Conservation (phyloP, 1,140 invertebrate species). For the Schlechtendalia chinensis region DNA sequence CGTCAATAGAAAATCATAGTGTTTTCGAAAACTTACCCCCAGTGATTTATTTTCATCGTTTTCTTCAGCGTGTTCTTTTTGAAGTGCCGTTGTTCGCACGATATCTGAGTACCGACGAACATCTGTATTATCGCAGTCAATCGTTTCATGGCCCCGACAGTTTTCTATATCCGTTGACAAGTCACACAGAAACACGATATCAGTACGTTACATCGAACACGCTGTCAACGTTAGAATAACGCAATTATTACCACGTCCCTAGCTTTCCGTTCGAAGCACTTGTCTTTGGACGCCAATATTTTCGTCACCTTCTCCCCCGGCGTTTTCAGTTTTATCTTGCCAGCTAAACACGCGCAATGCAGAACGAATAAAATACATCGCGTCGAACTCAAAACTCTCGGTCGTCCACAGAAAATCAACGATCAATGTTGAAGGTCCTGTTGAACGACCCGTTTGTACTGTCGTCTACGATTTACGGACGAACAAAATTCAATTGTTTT, state of each 20-base stretch:
- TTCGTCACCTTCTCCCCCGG: conserved; percentile 57
- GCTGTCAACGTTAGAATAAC: too few species aligned
- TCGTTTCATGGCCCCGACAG: conserved; percentile 65
- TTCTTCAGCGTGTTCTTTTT: conserved; percentile 82
- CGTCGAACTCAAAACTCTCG: too few species aligned
- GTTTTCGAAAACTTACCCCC: conserved; percentile 66
- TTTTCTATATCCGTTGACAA: background rate
- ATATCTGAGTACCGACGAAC: conserved; percentile 88
- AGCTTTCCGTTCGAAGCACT: conserved; percentile 9
- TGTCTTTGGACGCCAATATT: conserved; percentile 63
- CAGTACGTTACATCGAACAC: too few species aligned
- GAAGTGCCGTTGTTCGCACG: conserved; percentile 70
- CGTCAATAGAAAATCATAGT: too few species aligned
- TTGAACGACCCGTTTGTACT: too few species aligned
- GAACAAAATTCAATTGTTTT: too few species aligned
- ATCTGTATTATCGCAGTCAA: conserved; percentile 85
- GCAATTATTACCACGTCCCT: conserved; percentile 18
- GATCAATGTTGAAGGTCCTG: too few species aligned
- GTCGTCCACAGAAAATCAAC: too few species aligned
- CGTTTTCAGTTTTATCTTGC: conserved; percentile 27
- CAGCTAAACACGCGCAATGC: background rate
- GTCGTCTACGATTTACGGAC: too few species aligned
- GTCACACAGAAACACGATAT: too few species aligned
- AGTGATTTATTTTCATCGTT: conserved; percentile 81
- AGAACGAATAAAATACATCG: too few species aligned